phyloP scores from a whole-genome alignment of 2,888 invertebrate species.

The Acheta domesticus region DNA sequence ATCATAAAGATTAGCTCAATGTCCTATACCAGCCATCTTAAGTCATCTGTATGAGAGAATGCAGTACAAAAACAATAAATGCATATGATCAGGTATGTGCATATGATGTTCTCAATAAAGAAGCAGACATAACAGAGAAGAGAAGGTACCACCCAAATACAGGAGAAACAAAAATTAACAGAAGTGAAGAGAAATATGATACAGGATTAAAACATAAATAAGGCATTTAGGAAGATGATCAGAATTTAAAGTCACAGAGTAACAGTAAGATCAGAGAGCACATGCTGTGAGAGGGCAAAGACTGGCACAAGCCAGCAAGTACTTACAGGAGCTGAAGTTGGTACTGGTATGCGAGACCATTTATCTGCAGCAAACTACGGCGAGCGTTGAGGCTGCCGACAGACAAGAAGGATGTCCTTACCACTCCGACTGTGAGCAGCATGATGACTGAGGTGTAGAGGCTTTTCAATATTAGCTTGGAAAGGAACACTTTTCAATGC shows the following conservation, averaged over 20 bases:
- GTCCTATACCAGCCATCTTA: too few relatives aligned
- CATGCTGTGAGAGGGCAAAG: background rate
- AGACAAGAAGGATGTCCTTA: background rate
- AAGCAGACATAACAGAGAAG: background rate
- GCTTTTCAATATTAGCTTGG: background rate
- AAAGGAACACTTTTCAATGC: too few relatives aligned
- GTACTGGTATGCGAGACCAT: constrained; percentile 67
- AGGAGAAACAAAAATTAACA: constrained; percentile 22
- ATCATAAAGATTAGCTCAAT: too few relatives aligned
- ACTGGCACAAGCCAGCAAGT: constrained; percentile 40
- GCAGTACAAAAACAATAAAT: too few relatives aligned
- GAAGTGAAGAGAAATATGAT: background rate
- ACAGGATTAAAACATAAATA: background rate
- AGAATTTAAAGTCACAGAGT: background rate
- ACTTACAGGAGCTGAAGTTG: constrained; percentile 68
- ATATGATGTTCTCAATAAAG: too few relatives aligned
- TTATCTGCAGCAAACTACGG: constrained; percentile 68
- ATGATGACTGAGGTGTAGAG: background rate
- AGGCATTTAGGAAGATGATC: too few relatives aligned
- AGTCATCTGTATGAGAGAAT: too few relatives aligned
- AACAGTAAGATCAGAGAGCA: background rate
- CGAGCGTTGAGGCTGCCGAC: constrained; percentile 57
- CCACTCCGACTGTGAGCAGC: constrained; percentile 23
- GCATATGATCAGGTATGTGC: too few relatives aligned
- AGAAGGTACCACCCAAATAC: constrained; percentile 32